Base-by-base conservation (phyloP, 2,113 vertebrate species). In the Corythornis madagascariensis region DNA sequence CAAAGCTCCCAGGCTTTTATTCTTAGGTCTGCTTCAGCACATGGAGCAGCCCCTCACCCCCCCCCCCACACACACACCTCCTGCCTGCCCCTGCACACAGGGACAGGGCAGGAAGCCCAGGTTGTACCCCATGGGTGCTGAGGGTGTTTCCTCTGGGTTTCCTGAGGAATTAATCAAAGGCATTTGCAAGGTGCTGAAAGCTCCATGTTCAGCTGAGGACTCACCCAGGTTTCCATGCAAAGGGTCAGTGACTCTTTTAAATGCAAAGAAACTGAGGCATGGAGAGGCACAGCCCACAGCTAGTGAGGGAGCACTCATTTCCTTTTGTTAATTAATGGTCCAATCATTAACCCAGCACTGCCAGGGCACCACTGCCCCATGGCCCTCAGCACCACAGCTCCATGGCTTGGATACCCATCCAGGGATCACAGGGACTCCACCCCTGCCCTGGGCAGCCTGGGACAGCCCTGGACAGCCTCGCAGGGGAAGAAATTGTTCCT, bases 131-230 rank as follows among this genome's bases (percentile, higher is more conserved):
- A 1, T 2, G 18, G 38, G 38, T 38, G 38, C 38, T 38, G 38
- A 38, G 38, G 38, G 38, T 38, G 38, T 38, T 38, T 38, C 38
- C 1, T 0, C 53, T 28, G 42, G 47, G 11, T n/a, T 76, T 66
- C 59, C 83, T 13, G 29, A 83, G 48, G 26, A 75, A 84, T n/a
- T 12, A n/a, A 84, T 5, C 33, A 26, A n/a, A 35, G 45, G 56
- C 4, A 4, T 50, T 70, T 38, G 28, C 42, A 53, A 74, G 50
- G 29, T 66, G 59, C 64, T 8, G 11, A 43, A 6, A 7, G 80
- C 55, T 52, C 70, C 4, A 0, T 6, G 7, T 67, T 53, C 63
- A 0, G 0, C 53, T 25, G 63, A 87, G 55, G 29, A 69, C 14
- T 13, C 9, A 1, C 47, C 10, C 2, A 1, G 14, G 26, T 31